Evolutionary conservation across 2,113 vertebrate genomes (phyloP), one percentile per base, ranked within the genome.

Genomic region (Sander lucioperca): DNA sequence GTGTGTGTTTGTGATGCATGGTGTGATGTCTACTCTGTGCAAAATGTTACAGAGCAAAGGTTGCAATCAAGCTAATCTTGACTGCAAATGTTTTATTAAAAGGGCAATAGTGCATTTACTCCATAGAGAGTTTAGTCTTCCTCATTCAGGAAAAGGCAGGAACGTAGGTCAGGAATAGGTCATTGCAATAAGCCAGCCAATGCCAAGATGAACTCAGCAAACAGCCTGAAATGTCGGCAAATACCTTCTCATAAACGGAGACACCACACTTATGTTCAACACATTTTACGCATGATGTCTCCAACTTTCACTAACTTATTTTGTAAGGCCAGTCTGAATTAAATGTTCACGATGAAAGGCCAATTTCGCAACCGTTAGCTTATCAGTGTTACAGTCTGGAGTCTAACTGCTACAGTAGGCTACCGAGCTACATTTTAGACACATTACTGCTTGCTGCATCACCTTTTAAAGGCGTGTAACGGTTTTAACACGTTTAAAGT

Each of bases 131-230:
- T 27, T 25, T 11, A 3, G 21, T 30, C 33, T 19, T 2, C 6
- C 6, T 43, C 30, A 4, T 16, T 18, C 36, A 54, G n/a, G 19
- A 43, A 21, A 19, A 18, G 21, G 48, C 13, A 16, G 10, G 18
- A 51, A 69, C 61, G 59, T 81, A 72, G 86, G 82, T 82, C 82
- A 80, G 27, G 11, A 39, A 0, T 12, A 33, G 33, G 25, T 72
- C 56, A 19, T 18, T 21, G 76, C 56, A 69, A 47, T 68, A 68
- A 77, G 73, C 7, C 59, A 77, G 27, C 8, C 19, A 33, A 18
- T 8, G 36, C 48, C 10, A 18, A 15, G 16, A 15, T 54, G 43
- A 53, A 5, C 30, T 45, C 58, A 13, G 10, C 36, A 43, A 53
- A 59, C 19, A 59, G 5, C 1, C 56, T 21, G 1, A 27, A 39